Base-by-base conservation (phyloP, 1,140 invertebrate species). In the Euglossa dilemma region DNA sequence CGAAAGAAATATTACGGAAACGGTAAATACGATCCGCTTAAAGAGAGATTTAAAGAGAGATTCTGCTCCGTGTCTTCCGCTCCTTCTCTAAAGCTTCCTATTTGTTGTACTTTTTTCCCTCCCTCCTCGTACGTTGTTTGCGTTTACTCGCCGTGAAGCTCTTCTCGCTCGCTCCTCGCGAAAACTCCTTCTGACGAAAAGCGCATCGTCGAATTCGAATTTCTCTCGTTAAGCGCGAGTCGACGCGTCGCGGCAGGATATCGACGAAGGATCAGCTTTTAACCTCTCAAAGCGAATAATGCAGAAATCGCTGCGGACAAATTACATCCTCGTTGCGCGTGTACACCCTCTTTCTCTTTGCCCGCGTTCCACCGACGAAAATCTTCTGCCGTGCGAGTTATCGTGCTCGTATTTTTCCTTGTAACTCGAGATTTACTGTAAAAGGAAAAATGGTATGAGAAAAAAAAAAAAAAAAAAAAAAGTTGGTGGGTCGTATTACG, bases 11-110 rank as follows among this genome's bases (percentile, higher is more conserved):
- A 75, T 75, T 50, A 9, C 61, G n/a, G 45, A 43, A 56, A 45
- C 61, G 25, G 52, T 57, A 75, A 75, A 81, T 47, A 23, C 71
- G 79, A 81, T 81, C 61, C 71, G 61, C 61, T 75, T 75, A 75
- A 67, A 67, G 50, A 67, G 43, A 43, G 71, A 75, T 47, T 75
- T 75, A 75, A 67, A 67, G 50, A 67, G 43, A 43, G 71, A 75
- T 47, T 63, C 25, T 20, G 28, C 47, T 16, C 45, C 45, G 36
- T 59, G n/a, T 28, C 23, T 63, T 71, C 77, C 52, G 14, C 52
- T 14, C 47, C 6, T 20, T 23, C 2, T 43, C 50, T 36, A 64
- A 73, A 80, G 18, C 20, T 54, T 63, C 18, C 64, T 50, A 43
- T 74, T 76, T 59, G 56, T 75, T 50, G n/a, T 52, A 57, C n/a